Evolutionary conservation across 2,113 vertebrate genomes (phyloP).

Genomic region (Platysternon megacephalum): DNA sequence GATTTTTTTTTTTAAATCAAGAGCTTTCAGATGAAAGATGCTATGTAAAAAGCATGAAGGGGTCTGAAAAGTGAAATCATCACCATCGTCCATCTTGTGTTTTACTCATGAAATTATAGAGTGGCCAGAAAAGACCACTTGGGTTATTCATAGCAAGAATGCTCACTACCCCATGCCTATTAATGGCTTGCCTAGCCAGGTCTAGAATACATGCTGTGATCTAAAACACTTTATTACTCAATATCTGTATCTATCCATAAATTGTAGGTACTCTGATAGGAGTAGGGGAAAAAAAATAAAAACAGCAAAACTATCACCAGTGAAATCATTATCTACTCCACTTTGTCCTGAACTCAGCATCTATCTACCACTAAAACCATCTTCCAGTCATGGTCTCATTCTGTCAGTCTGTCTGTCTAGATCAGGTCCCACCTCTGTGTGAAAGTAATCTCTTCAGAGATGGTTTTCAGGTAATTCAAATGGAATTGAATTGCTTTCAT

Average conservation of each 20-base stretch:
- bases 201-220: background rate
- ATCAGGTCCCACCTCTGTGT: background rate
- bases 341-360: background rate
- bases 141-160: background rate
- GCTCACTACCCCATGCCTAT: fast-evolving
- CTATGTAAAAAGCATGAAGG: background rate
- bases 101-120: background rate
- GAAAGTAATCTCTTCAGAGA: background rate
- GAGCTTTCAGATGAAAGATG: background rate
- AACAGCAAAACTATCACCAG: background rate
- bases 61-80: background rate
- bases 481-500: background rate
- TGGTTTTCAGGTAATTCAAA: background rate
- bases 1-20: background rate
- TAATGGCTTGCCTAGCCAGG: fast-evolving
- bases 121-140: background rate
- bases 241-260: background rate
- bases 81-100: fast-evolving
- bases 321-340: background rate
- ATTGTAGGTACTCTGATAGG: background rate
- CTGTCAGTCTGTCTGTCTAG: background rate
- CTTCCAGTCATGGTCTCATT: background rate
- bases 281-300: fast-evolving
- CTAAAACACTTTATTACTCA: background rate
- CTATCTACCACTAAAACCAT: background rate